These are phyloP conservation scores for Drepana arcuata DNA, from an alignment of 1,140 invertebrate genomes.

Conservation along the genomic window DNA sequence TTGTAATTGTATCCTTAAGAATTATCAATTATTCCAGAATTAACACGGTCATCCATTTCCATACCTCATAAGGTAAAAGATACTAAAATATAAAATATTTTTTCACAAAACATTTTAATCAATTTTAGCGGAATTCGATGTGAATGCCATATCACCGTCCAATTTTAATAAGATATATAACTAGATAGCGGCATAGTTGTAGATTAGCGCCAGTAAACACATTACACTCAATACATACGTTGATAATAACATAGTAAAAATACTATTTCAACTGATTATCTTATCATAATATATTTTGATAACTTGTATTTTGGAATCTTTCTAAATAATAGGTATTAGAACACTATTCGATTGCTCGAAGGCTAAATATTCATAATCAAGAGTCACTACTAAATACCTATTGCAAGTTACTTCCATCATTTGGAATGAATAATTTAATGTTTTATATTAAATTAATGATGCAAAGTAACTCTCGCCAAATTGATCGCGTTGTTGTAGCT, in stretches of 20 bases:
- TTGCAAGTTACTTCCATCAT: slow-evolving; percentile 42
- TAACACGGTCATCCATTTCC: slow-evolving; percentile 21
- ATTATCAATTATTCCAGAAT: not conserved
- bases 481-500: too few relatives aligned
- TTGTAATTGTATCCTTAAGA: slow-evolving; percentile 24
- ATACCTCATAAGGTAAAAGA: slow-evolving; percentile 28
- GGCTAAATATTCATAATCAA: too few relatives aligned
- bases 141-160: slow-evolving; percentile 17
- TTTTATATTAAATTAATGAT: too few relatives aligned
- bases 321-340: too few relatives aligned
- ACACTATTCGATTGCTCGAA: too few relatives aligned
- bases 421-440: too few relatives aligned
- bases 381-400: too few relatives aligned
- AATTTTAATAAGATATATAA: too few relatives aligned
- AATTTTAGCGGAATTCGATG: slow-evolving; percentile 2
- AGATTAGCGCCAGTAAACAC: not conserved
- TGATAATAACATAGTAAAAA: not conserved
- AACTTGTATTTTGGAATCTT: too few relatives aligned
- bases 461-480: too few relatives aligned
- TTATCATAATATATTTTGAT: not conserved
- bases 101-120: slow-evolving; percentile 26
- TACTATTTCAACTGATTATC: not conserved
- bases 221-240: not conserved
- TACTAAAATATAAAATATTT: slow-evolving; percentile 30
- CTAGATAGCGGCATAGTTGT: slow-evolving; percentile 6